Base-by-base conservation (phyloP, 2,888 invertebrate genomes). In the Epinotia ramella region DNA sequence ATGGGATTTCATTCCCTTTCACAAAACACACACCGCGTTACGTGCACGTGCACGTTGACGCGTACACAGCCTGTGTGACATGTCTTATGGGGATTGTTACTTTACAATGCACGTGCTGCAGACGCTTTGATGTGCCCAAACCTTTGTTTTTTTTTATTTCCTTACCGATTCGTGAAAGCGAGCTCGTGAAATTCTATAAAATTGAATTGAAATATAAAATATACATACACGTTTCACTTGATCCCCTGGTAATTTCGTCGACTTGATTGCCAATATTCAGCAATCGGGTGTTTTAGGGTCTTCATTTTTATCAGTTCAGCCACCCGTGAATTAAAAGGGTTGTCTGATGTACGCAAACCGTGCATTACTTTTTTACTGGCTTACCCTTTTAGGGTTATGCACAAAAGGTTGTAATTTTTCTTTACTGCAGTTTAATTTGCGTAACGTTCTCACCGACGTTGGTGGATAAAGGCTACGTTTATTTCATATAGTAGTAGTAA, bases 231-330 rank as follows among this genome's bases (percentile, higher is more conserved):
- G 40, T 40, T 7, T 40, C 40, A 40, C 16, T 49, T 53, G 53
- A 53, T n/a, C 53, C 53, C 16, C 65, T 24, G 53, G 65, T 75
- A 65, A 70, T 65, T 59, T 53, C 7, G 75, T 69, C 59, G 20
- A 74, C 74, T 69, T 69, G 74, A 74, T 74, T 74, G 74, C 57
- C 74, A 65, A 69, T 74, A 69, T 33, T 74, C 53, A 57, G 64
- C 16, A 69, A 65, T 20, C 64, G 40, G 33, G 71, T 64, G n/a
- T 16, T 33, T 20, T n/a, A 71, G 56, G 40, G 46, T 69, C 49
- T 69, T 49, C 62, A 73, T 74, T 74, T 64, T 33, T 69, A 59
- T 59, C 20, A 59, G 46, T n/a, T 13, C 57, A 49, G 24, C 59
- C 57, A 18, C 11, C 59, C 66, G 73, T 73, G 49, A 73, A 59